Percentiles rank a stretch among this genome's conserved stretches.
These are phyloP conservation scores for Melanostoma mellinum DNA, from an alignment of 2,888 invertebrate genomes.

Conservation along the genomic window DNA sequence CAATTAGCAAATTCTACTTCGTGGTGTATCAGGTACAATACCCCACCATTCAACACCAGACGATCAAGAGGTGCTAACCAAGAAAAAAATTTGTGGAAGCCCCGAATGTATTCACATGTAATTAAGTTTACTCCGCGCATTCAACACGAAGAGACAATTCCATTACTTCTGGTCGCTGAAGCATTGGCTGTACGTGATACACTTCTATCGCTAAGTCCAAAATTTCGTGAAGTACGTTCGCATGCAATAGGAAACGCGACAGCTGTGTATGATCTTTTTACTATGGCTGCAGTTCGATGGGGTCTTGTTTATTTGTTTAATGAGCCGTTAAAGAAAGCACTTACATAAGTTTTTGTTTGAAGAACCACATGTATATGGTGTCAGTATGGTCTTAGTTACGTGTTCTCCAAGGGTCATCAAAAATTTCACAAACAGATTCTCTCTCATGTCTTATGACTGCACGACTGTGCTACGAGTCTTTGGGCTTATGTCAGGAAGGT, in stretches of 20 bases:
- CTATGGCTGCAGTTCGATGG: slow-evolving; percentile 92
- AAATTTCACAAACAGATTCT: slow-evolving; percentile 88
- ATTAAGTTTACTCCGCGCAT: slow-evolving; percentile 94
- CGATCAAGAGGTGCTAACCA: slow-evolving; percentile 81
- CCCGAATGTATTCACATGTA: slow-evolving; percentile 90
- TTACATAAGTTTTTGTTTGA: slow-evolving; percentile 99
- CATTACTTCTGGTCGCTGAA: slow-evolving; percentile 94
- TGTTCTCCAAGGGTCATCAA: slow-evolving; percentile 90
- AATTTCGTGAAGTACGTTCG: slow-evolving; percentile 91
- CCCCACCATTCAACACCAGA: slow-evolving; percentile 81
- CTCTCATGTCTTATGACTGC: slow-evolving; percentile 92
- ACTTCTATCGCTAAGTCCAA: slow-evolving; percentile 95
- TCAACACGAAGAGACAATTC: slow-evolving; percentile 95
- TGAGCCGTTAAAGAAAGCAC: slow-evolving; percentile 95
- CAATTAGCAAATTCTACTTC: slow-evolving; percentile 95
- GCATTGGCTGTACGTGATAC: slow-evolving; percentile 97
- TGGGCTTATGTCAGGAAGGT: slow-evolving; percentile 80
- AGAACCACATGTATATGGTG: slow-evolving; percentile 97
- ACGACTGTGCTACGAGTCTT: slow-evolving; percentile 91
- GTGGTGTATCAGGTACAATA: slow-evolving; percentile 90
- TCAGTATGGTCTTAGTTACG: slow-evolving; percentile 93
- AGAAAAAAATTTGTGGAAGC: slow-evolving; percentile 91
- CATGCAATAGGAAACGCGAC: slow-evolving; percentile 94
- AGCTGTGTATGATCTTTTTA: slow-evolving; percentile 94
- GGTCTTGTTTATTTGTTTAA: slow-evolving; percentile 90